Evolutionary conservation across 2,797 vertebrate genomes (phyloP).

Genomic region (Leuciscus waleckii): DNA sequence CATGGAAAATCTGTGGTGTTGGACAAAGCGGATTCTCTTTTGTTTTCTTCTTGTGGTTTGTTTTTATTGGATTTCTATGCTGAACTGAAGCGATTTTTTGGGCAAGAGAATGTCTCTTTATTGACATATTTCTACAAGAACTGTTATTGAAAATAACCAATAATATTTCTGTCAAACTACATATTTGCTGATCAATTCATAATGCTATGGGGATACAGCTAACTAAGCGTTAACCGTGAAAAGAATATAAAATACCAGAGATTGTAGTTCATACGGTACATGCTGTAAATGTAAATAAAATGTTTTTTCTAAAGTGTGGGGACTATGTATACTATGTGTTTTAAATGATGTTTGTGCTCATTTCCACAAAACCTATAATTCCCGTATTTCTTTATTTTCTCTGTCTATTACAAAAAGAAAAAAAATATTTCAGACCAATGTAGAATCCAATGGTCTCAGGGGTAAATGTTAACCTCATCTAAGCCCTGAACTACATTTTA

Average conservation of each 20-base stretch:
- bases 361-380: neutral
- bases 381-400: neutral
- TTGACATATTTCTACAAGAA: constrained; percentile 86
- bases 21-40: constrained; percentile 41
- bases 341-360: neutral
- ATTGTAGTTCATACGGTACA: constrained; percentile 82
- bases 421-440: neutral
- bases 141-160: constrained; percentile 79
- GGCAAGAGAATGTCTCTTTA: constrained; percentile 82
- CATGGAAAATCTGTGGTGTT: constrained; percentile 50
- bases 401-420: neutral
- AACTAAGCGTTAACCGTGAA: constrained; percentile 78
- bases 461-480: constrained; percentile 29
- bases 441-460: constrained; percentile 20
- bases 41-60: constrained; percentile 58
- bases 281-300: constrained; percentile 85
- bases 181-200: constrained; percentile 82
- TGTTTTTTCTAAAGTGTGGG: constrained; percentile 72
- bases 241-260: constrained; percentile 79
- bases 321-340: neutral
- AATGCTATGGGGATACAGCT: constrained; percentile 87
- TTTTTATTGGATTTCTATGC: constrained; percentile 61
- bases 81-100: constrained; percentile 64
- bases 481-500: constrained; percentile 45
- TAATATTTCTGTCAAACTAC: constrained; percentile 60